Percentiles rank a stretch among this genome's conserved stretches.
These are phyloP conservation scores for Oxyura jamaicensis DNA, from an alignment of 2,113 vertebrate species.

Conservation along the genomic window DNA sequence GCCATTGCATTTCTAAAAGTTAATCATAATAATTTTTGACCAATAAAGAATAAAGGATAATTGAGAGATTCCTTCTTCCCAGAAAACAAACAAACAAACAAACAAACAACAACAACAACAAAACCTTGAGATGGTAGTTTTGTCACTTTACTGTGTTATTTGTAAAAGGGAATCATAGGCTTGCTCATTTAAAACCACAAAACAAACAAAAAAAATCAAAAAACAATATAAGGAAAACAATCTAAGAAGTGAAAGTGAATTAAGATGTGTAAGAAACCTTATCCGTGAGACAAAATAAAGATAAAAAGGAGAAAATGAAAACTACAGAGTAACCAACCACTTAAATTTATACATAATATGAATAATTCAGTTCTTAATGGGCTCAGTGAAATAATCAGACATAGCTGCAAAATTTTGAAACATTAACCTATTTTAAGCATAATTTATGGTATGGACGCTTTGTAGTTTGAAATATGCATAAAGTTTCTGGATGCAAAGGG, in stretches of 20 bases:
- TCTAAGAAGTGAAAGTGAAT: neutral
- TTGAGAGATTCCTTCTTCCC: neutral
- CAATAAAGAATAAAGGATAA: neutral
- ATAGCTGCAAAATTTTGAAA: neutral
- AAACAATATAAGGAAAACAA: neutral
- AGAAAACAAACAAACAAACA: neutral
- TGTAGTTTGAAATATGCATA: neutral
- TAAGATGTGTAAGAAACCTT: neutral
- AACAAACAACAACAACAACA: neutral
- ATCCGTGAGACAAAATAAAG: neutral
- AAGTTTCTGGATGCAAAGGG: neutral
- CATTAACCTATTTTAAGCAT: neutral
- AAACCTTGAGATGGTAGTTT: neutral
- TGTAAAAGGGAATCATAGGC: neutral
- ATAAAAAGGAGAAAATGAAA: neutral
- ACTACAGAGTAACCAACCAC: neutral
- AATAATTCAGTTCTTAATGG: neutral
- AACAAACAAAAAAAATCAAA: too few relatives aligned
- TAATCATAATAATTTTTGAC: neutral
- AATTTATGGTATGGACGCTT: neutral
- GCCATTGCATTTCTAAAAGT: neutral
- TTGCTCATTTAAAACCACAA: neutral
- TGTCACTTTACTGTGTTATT: neutral
- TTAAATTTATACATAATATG: neutral
- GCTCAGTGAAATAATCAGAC: neutral